Base-by-base conservation (phyloP, 2,797 vertebrate species). In the Scolopax rusticola region DNA sequence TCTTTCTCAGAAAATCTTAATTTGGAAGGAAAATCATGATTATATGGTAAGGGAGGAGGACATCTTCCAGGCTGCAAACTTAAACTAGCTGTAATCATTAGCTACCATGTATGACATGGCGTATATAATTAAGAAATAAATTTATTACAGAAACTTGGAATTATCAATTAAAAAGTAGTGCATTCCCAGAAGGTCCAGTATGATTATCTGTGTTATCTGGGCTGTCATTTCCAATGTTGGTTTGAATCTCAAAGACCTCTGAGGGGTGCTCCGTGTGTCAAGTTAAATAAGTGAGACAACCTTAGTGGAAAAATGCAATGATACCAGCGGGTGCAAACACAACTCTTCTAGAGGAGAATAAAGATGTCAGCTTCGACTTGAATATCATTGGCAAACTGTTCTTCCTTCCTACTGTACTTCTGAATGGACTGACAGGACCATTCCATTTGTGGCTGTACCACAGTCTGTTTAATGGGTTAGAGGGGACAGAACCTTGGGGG, bases 171-270 rank as follows among this genome's bases (percentile, higher is more conserved):
- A 98, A 98, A 98, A 98, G 94, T 95, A 98, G 97, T 95, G 96
- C 61, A 92, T 98, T 98, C 98, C 98, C 98, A 97, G 93, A 97
- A 98, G 98, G 98, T 98, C 98, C 94, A 87, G 94, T 67, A 97
- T 98, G 98, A 99, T 99, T 99, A 99, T 98, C 98, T 98, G 95
- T 95, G 96, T 98, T 98, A 99, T 98, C 98, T 97, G 97, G 98
- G 97, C 98, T 98, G 98, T 99, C 98, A 98, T 98, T 98, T 98
- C 98, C 98, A 98, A 99, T 98, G 98, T 97, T 97, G 97, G 93
- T 96, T 84, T 91, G 97, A 98, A 97, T 97, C 98, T 98, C 98
- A 98, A 95, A 93, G 96, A 97, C 97, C 98, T 98, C 98, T 86
- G 97, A 98, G 98, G 98, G 98, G 97, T 97, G 97, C 98, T 98